Conservation (phyloP, 2,113 vertebrate genomes). For the Melospiza melodia region DNA sequence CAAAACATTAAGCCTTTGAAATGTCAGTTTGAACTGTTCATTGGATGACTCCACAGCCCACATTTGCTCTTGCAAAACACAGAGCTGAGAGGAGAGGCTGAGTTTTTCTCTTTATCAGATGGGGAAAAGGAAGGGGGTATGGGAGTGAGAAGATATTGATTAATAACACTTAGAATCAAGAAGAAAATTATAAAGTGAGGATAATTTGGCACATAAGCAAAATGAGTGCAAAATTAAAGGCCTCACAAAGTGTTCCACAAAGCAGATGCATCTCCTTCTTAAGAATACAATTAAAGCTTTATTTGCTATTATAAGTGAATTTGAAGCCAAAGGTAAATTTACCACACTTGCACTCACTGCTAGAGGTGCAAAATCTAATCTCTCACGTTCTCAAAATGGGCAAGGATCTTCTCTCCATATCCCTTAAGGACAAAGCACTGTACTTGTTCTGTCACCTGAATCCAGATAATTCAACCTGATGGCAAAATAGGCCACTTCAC, state of each 20-base stretch:
- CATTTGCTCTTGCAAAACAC: not conserved
- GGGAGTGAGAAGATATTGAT: not conserved
- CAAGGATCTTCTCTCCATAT: not conserved
- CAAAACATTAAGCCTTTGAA: not conserved
- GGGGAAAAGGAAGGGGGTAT: not conserved
- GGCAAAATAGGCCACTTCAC: constrained; percentile 8
- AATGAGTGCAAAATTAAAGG: not conserved
- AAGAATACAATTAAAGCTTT: not conserved
- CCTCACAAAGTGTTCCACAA: not conserved
- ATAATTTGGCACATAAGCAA: not conserved
- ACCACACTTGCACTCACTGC: not conserved
- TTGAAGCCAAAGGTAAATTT: not conserved
- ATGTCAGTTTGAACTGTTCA: not conserved
- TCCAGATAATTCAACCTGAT: not conserved
- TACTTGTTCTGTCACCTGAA: not conserved
- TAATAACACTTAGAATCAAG: not conserved
- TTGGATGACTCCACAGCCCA: not conserved
- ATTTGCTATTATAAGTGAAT: not conserved
- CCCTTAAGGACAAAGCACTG: not conserved
- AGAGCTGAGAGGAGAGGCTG: not conserved
- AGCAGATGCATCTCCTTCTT: not conserved
- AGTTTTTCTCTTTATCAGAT: not conserved
- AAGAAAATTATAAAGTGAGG: not conserved
- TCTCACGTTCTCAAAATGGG: not conserved
- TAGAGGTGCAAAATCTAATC: not conserved